Evolutionary conservation across 2,113 vertebrate genomes (phyloP), one percentile per base, ranked within the genome.

Genomic region (Anhinga anhinga): DNA sequence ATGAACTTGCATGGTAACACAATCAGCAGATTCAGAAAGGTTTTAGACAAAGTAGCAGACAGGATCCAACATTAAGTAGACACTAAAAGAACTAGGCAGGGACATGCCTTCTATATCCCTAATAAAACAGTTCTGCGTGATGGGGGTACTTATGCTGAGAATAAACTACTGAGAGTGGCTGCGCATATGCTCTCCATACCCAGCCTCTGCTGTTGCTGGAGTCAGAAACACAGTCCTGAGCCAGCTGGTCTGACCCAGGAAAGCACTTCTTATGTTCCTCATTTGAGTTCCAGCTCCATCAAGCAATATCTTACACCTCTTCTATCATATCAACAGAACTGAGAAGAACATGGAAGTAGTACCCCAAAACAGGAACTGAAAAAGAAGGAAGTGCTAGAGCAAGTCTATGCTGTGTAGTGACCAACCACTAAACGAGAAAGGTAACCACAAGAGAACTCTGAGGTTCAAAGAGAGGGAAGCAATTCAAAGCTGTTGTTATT

Each of bases 111-210:
- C 50, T 62, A 3, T 32, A 88, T 30, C 42, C 16, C 47, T 59
- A 44, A 45, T 10, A 47, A 38, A 59, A 53, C 15, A 66, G 29
- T 14, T 86, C 56, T 67, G 50, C 11, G 8, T 11, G 22, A 69
- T 26, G 6, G 26, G 7, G 8, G 18, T 52, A 38, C 25, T 63
- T 59, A 58, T 2, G 25, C 22, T 69, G 47, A 62, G 71, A 89
- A 40, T 3, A 59, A 17, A 47, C 27, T 25, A 8, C 16, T 11
- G 14, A n/a, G 15, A 15, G 21, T 8, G 6, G 50, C 26, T 56
- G 55, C 8, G 7, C 19, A 45, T 0, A 0, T 21, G 32, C 59
- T 56, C 16, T 67, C 58, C 21, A 14, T 7, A 53, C 6, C 36
- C 50, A 59, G 38, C 45, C 32, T 23, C 34, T 83, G 30, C 1